Evolutionary conservation across 2,888 invertebrate genomes (phyloP), one percentile per base, ranked within the genome.

Genomic region (Rhingia rostrata): DNA sequence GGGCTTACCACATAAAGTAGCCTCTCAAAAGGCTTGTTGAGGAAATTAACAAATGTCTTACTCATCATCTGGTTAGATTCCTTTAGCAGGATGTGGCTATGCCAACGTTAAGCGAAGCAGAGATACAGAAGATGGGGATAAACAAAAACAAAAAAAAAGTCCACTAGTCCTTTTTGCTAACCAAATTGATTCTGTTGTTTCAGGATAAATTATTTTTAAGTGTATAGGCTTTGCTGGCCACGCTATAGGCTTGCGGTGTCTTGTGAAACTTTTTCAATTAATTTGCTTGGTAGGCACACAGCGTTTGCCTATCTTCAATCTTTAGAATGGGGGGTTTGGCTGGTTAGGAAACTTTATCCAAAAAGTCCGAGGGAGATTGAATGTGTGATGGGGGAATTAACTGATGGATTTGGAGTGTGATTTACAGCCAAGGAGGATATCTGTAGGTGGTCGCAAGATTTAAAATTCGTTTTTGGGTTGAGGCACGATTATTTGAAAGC

Each of bases 131-230:
- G 35, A 12, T 10, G 54, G n/a, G 9, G 22, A 54, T 6, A 37
- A 56, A 9, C 12, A 56, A 14, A 12, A 33, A 12, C 12, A 56
- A 37, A 54, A 73, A 49, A 33, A 58, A 78, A 70, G 78, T 70
- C 70, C 63, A 35, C 64, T 63, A 78, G 78, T 78, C 78, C 78
- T 70, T 64, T 70, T 70, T 63, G 45, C 58, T 53, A 66, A 39
- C n/a, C 49, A 78, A 78, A 78, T 78, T 70, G 70, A 78, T 78
- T 78, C 63, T 78, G 70, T 78, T 78, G 70, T 78, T 70, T 49
- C 47, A 56, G 56, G 69, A 70, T 78, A 63, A 77, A 51, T 61
- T 77, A 54, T 61, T 77, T 77, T 43, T 58, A 64, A 22, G 22
- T 22, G 61, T 78, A 10, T 56, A 49, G 63, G 54, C 49, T 35